A percentile compares a stretch with the other conserved stretches of the same genome.
Conservation (phyloP, 2,113 vertebrate genomes). For the Oceanodroma tethys region DNA sequence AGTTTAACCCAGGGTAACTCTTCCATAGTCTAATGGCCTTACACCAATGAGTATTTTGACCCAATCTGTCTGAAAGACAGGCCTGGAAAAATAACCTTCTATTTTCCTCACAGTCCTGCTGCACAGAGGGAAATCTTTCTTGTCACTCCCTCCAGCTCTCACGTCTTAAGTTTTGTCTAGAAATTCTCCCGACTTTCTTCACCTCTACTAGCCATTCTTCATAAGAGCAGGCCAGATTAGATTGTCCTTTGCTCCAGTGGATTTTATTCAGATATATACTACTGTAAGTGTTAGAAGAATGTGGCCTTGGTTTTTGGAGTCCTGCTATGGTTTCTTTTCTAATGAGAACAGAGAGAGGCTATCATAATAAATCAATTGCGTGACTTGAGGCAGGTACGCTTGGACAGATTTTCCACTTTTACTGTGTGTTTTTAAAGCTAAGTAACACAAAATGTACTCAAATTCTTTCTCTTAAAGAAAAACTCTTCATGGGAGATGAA, state of each 20-base stretch:
- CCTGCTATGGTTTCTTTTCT: neutral
- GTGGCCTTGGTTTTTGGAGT: neutral
- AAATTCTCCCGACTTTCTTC: neutral
- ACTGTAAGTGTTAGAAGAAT: neutral
- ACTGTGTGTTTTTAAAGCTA: neutral
- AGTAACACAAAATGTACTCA: neutral
- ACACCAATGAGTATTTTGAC: neutral
- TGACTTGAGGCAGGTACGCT: neutral
- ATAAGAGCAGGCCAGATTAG: neutral
- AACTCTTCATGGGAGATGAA: neutral
- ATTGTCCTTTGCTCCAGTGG: neutral
- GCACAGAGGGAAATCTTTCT: constrained; percentile 8
- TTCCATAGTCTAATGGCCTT: neutral
- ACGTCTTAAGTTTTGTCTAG: neutral
- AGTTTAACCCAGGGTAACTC: constrained; percentile 20
- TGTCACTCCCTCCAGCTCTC: neutral
- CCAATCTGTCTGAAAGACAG: neutral
- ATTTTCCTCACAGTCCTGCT: neutral
- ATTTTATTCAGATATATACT: neutral
- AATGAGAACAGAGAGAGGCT: neutral
- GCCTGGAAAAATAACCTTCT: constrained; percentile 20
- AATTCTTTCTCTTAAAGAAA: neutral
- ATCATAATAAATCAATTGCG: neutral
- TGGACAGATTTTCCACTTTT: neutral
- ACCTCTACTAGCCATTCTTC: neutral